These are phyloP conservation scores for Yoshiicerus persimilis DNA, from an alignment of 1,140 invertebrate genomes.

Conservation along the genomic window DNA sequence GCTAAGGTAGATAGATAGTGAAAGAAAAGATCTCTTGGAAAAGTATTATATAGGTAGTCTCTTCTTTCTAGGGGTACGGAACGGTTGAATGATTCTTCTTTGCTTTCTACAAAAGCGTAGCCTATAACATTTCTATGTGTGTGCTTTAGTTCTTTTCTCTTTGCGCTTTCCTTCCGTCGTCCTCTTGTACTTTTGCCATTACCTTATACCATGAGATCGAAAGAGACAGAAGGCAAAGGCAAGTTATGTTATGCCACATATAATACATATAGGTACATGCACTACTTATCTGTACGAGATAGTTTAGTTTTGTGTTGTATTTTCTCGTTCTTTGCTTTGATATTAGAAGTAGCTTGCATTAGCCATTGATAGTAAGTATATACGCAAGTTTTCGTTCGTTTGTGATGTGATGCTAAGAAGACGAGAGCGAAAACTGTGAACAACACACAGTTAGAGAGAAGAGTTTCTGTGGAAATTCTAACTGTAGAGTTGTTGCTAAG, in stretches of 20 bases:
- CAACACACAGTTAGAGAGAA: neutral
- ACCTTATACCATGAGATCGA: neutral
- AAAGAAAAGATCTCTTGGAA: neutral
- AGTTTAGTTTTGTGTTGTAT: neutral
- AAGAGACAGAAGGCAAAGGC: neutral
- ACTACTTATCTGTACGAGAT: neutral
- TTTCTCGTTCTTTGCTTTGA: neutral
- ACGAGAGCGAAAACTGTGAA: neutral
- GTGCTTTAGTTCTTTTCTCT: neutral
- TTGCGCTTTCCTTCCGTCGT: neutral
- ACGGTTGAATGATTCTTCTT: slow-evolving; percentile 25
- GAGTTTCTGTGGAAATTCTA: neutral
- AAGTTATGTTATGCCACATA: neutral
- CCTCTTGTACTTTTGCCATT: neutral
- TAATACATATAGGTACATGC: neutral
- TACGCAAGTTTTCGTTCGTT: neutral
- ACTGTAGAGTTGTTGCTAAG: neutral
- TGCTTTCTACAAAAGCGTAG: neutral
- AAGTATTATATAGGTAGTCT: neutral
- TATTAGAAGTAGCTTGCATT: neutral
- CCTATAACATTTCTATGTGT: neutral
- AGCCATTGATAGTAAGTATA: neutral
- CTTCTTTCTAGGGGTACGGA: neutral
- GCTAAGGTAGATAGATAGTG: neutral
- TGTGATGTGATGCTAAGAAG: neutral